These are phyloP conservation scores for Eugnorisma glareosa DNA, from an alignment of 2,888 invertebrate species.

Conservation along the genomic window DNA sequence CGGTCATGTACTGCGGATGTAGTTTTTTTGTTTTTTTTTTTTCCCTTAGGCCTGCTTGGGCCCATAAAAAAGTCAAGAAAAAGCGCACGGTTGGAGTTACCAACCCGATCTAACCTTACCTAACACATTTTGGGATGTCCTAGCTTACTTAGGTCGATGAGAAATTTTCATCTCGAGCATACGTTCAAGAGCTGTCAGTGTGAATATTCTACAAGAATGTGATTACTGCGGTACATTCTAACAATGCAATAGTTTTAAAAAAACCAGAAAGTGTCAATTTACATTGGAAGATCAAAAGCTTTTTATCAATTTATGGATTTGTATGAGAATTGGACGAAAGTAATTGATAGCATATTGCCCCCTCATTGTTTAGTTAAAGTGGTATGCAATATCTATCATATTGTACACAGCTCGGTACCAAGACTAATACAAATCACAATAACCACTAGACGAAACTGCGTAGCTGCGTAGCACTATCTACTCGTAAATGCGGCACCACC, in stretches of 20 bases:
- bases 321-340: background rate
- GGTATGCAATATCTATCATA: background rate
- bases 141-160: no score
- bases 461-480: background rate
- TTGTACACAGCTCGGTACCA: background rate
- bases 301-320: background rate
- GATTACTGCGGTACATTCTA: background rate
- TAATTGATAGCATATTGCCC: no score
- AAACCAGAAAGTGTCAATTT: background rate
- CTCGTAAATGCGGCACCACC: conserved; percentile 4
- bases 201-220: background rate
- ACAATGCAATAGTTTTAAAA: background rate
- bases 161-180: background rate
- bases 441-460: background rate
- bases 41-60: no score
- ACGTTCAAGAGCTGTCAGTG: background rate
- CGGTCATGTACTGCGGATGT: no score
- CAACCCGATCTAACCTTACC: no score
- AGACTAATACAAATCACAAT: background rate
- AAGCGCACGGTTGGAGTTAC: no score
- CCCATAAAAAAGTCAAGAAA: no score
- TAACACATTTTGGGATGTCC: no score
- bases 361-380: background rate
- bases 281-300: background rate
- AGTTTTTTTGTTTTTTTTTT: no score